These are phyloP conservation scores for Eilema caniola DNA, from an alignment of 2,888 invertebrate species.

Conservation along the genomic window DNA sequence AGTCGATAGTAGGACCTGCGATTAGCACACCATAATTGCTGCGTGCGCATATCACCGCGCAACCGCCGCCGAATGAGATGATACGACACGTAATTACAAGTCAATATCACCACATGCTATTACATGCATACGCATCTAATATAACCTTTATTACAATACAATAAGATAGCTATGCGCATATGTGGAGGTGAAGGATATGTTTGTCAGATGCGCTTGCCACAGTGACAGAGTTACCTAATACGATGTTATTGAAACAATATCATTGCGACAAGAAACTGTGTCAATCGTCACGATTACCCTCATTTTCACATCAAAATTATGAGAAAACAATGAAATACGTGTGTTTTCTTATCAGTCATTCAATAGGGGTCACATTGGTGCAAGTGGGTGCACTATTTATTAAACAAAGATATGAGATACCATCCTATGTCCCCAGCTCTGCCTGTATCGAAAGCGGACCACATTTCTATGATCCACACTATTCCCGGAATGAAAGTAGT, in stretches of 20 bases:
- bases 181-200: slow-evolving; percentile 8
- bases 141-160: slow-evolving; percentile 25
- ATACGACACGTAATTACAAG: slow-evolving; percentile 41
- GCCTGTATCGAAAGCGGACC: too few relatives aligned
- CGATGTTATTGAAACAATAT: slow-evolving; percentile 58
- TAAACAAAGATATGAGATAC: background rate
- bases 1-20: slow-evolving; percentile 25
- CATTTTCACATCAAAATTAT: slow-evolving; percentile 32
- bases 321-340: slow-evolving; percentile 24
- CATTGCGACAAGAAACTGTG: slow-evolving; percentile 64
- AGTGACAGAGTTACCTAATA: slow-evolving; percentile 73
- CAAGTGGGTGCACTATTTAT: background rate
- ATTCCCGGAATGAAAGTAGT: too few relatives aligned
- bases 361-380: background rate
- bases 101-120: slow-evolving; percentile 1
- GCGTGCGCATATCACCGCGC: slow-evolving; percentile 31
- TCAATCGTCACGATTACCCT: slow-evolving; percentile 49
- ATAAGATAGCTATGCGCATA: slow-evolving; percentile 10
- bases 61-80: slow-evolving; percentile 25
- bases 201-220: slow-evolving; percentile 54
- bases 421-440: too few relatives aligned
- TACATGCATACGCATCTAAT: slow-evolving; percentile 8
- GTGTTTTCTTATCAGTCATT: slow-evolving; percentile 15
- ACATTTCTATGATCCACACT: too few relatives aligned
- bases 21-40: slow-evolving; percentile 24